phyloP scores from a whole-genome alignment of 2,113 vertebrate genomes.

The Terrapene triunguis region DNA sequence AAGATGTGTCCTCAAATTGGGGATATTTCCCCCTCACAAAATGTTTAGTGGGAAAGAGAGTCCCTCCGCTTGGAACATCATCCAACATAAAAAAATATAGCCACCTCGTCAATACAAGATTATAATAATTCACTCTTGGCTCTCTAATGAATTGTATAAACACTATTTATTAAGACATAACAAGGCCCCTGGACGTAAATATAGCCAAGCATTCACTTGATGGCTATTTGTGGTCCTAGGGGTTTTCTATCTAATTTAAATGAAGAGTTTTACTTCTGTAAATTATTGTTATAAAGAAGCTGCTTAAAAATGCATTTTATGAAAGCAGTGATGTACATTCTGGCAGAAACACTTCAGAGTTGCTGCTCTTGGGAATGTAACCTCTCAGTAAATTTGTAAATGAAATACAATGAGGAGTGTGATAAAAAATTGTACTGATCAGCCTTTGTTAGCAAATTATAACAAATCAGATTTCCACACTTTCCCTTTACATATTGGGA shows the following conservation, averaged over 20 bases:
- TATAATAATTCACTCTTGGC: not conserved
- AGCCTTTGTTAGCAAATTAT: not conserved
- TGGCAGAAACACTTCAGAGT: constrained; percentile 27
- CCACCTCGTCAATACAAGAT: not conserved
- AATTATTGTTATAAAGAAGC: constrained; percentile 44
- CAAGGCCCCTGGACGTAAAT: constrained; percentile 56
- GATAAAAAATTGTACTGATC: constrained; percentile 41
- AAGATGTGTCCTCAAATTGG: not conserved
- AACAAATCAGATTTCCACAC: constrained; percentile 7
- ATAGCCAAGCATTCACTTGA: constrained; percentile 22
- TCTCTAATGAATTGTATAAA: constrained; percentile 3
- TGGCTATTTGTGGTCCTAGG: constrained; percentile 60
- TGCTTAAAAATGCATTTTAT: constrained; percentile 45
- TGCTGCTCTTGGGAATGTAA: constrained; percentile 39
- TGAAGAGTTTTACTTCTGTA: constrained; percentile 48
- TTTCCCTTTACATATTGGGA: not conserved
- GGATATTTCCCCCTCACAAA: not conserved
- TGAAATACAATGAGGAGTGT: not conserved
- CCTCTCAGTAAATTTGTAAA: not conserved
- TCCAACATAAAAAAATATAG: not conserved
- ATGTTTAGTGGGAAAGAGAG: not conserved
- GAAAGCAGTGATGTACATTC: constrained; percentile 33
- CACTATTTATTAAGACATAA: not conserved
- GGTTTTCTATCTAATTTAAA: constrained; percentile 60
- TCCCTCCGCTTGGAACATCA: not conserved